Evolutionary conservation across 2,113 vertebrate genomes (phyloP), one percentile per base, ranked within the genome.

Genomic region (Oreotrochilus melanogaster): DNA sequence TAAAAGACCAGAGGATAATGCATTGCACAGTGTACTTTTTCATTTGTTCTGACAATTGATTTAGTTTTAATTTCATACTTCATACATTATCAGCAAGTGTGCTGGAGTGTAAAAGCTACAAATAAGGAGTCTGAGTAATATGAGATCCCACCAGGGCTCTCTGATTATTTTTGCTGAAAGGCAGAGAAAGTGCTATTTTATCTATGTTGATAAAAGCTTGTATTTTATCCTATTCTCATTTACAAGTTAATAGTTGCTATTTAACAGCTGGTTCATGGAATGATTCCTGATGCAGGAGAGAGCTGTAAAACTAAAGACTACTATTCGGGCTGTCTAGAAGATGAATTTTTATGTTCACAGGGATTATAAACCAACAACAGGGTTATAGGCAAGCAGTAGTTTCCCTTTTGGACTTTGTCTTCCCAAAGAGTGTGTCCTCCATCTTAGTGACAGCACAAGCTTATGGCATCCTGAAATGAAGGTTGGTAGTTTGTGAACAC

Each of bases 101-200:
- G 39, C 39, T 93, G 39, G 61, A 86, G 18, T 74, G 60, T 80
- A 86, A 92, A 96, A 92, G 47, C 42, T 88, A 64, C 35, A 56
- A 91, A 78, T 94, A 81, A 75, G 64, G 50, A 78, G 23, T 37
- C 57, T 73, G 57, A 82, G 80, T 65, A 95, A 91, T 27, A 75
- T 18, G 71, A 96, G 78, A 85, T 58, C 37, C 58, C 78, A 75
- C 62, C 7, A 57, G 66, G 65, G 47, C 4, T 53, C 45, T 82
- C 47, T 78, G 67, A 90, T 71, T 86, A 48, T 86, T 93, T 96
- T 94, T 90, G 30, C 56, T 90, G 72, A 95, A 95, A 94, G 75
- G 75, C 67, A 83, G 64, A 62, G 89, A 92, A 96, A 94, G 75
- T 94, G 47, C 70, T 86, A 16, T 94, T 96, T 92, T 92, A 62